Conservation (phyloP, 1,140 invertebrate genomes). For the Parapsyche elsis region DNA sequence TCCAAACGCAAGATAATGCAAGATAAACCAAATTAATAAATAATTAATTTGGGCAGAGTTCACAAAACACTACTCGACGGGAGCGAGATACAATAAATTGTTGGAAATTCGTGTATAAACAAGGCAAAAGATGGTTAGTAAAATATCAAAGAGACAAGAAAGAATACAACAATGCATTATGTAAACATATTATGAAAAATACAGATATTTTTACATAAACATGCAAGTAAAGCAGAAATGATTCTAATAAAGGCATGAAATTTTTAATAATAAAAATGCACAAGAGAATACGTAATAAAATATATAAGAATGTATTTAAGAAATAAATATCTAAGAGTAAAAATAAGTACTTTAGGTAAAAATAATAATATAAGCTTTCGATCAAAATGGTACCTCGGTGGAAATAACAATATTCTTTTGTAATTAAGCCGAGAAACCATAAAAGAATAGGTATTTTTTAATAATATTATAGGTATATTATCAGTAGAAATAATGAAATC, state of each 20-base stretch:
- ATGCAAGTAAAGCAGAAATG: conserved; percentile 41
- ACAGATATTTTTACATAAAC: conserved; percentile 36
- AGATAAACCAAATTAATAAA: background rate
- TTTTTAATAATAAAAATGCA: conserved; percentile 24
- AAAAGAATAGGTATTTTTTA: background rate
- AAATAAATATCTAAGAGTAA: conserved; percentile 19
- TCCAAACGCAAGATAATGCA: background rate
- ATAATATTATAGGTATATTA: no score
- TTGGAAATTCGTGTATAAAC: background rate
- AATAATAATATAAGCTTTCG: conserved; percentile 2
- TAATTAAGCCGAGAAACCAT: conserved; percentile 19
- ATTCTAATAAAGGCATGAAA: conserved; percentile 19
- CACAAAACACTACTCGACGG: background rate
- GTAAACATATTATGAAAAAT: conserved; percentile 29
- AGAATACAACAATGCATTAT: conserved; percentile 38
- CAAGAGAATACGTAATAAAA: background rate
- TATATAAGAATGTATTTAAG: background rate
- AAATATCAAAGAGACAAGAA: conserved; percentile 26
- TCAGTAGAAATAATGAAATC: background rate
- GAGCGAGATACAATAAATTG: no score
- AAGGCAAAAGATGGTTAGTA: conserved; percentile 6
- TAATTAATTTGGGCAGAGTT: background rate
- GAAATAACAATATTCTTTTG: conserved; percentile 14
- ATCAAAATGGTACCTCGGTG: conserved; percentile 30
- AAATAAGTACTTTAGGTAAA: background rate